Evolutionary conservation across 1,140 invertebrate species (phyloP).

Genomic region (Drosophila tropicalis): DNA sequence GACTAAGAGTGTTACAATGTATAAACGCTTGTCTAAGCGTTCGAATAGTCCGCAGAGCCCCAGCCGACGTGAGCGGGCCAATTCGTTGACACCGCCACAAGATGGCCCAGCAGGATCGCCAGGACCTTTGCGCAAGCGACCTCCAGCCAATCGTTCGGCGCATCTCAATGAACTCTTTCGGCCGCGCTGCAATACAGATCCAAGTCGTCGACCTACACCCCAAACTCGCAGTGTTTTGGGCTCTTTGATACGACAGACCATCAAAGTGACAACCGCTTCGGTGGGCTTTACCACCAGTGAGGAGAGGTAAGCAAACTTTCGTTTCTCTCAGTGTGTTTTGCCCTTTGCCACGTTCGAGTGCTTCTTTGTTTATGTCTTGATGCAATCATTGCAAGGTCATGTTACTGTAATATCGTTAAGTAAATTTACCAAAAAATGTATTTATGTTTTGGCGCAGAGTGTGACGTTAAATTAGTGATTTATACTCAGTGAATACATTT

Average conservation of each 20-base stretch:
- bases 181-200: conserved; percentile 62
- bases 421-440: neutral
- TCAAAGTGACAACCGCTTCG: conserved; percentile 61
- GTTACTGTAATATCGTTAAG: neutral
- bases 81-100: conserved; percentile 44
- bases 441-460: conserved; percentile 39
- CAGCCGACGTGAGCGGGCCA: conserved; percentile 35
- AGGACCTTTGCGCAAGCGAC: conserved; percentile 30
- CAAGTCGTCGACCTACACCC: conserved; percentile 22
- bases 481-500: conserved; percentile 4
- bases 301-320: conserved; percentile 36
- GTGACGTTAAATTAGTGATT: neutral
- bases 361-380: neutral
- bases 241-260: conserved; percentile 61
- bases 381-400: neutral
- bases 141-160: conserved; percentile 16
- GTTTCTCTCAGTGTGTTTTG: neutral
- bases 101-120: conserved; percentile 19
- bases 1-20: neutral
- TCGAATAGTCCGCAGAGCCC: neutral
- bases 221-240: conserved; percentile 45
- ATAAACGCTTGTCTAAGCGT: conserved; percentile 22
- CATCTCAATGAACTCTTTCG: conserved; percentile 47
- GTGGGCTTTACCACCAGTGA: conserved; percentile 53
- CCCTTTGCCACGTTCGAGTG: too few relatives aligned